A percentile compares a stretch with the other conserved stretches of the same genome.
Conservation (phyloP, 2,888 invertebrate species). For the Oligia fasciuncula region DNA sequence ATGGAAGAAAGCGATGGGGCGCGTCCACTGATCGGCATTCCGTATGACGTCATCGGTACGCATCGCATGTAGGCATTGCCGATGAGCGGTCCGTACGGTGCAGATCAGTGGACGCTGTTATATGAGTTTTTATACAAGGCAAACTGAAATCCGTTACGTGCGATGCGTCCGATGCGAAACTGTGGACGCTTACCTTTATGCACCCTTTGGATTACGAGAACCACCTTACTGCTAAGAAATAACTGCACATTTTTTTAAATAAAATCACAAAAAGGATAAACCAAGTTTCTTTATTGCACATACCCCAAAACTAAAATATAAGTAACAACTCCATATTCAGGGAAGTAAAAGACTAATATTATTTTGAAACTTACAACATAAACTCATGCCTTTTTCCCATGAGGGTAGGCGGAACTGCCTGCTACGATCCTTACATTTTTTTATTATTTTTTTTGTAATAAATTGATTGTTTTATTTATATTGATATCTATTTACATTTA, state of each 20-base stretch:
- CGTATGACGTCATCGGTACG: too few relatives aligned
- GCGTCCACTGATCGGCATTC: too few relatives aligned
- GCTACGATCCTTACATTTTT: background rate
- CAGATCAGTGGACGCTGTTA: too few relatives aligned
- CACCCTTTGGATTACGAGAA: background rate
- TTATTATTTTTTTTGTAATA: too few relatives aligned
- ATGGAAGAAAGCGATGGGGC: too few relatives aligned
- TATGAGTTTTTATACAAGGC: too few relatives aligned
- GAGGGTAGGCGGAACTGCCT: background rate
- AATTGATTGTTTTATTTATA: background rate
- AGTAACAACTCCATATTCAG: background rate
- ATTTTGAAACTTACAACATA: background rate
- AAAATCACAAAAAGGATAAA: conserved; percentile 2
- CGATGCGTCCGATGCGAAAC: too few relatives aligned
- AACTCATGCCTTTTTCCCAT: background rate
- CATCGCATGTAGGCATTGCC: too few relatives aligned
- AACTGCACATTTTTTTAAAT: background rate
- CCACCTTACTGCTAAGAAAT: background rate
- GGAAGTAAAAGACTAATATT: background rate
- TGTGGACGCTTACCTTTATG: too few relatives aligned
- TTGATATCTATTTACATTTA: background rate
- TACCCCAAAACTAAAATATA: background rate
- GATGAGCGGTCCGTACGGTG: too few relatives aligned
- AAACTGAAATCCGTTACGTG: too few relatives aligned
- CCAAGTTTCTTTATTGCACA: conserved; percentile 2